Conservation (phyloP, 2,797 vertebrate genomes). For the Spondyliosoma cantharus region DNA sequence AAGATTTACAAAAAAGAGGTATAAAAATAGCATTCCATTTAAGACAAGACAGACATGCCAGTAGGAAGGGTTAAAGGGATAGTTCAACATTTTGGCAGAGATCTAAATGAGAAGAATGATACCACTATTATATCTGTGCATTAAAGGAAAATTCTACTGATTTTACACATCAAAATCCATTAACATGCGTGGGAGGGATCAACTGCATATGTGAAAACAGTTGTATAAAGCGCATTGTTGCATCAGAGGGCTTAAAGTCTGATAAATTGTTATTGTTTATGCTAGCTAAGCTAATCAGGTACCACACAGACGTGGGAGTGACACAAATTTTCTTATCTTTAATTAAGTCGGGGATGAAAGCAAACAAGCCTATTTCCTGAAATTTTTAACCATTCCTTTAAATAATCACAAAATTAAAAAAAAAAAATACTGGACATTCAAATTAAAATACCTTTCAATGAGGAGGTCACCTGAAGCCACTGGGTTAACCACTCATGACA, state of each 20-base stretch:
- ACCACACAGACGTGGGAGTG: not conserved
- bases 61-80: not conserved
- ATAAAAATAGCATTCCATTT: not conserved
- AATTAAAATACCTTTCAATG: conserved; percentile 87
- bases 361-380: not conserved
- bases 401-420: not conserved
- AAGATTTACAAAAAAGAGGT: conserved; percentile 30
- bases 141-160: not conserved
- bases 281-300: not conserved
- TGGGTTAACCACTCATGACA: conserved; percentile 89
- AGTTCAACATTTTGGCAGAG: not conserved
- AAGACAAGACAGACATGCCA: not conserved
- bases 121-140: too few species aligned
- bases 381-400: not conserved
- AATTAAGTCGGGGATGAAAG: not conserved
- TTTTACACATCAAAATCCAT: not conserved
- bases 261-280: not conserved
- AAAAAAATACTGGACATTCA: not conserved
- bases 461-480: conserved; percentile 90
- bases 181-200: not conserved
- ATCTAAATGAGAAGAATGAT: not conserved
- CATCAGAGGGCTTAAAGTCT: not conserved
- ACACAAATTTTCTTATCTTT: not conserved
- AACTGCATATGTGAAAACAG: not conserved
- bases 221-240: not conserved